Conservation (phyloP, 1,140 invertebrate species). For the Saxidomus purpurata region DNA sequence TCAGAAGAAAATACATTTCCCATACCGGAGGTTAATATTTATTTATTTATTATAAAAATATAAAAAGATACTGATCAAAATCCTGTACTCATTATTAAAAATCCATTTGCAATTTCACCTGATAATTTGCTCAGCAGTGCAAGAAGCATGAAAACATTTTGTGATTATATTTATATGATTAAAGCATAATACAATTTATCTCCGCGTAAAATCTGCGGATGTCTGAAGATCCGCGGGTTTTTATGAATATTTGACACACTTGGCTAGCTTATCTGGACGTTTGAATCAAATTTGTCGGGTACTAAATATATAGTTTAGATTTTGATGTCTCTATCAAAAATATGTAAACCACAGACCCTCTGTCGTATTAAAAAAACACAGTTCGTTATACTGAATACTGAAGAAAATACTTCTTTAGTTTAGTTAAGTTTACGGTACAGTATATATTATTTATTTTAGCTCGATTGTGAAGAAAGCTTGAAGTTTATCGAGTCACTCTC, state of each 20-base stretch:
- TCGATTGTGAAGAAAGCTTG: not conserved
- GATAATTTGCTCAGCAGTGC: too few relatives aligned
- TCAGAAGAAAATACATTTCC: too few relatives aligned
- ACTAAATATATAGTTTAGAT: not conserved
- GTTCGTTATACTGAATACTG: not conserved
- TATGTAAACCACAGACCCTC: not conserved
- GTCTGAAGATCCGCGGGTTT: not conserved
- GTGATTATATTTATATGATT: too few relatives aligned
- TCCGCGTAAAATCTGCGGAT: not conserved
- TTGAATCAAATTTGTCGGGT: slow-evolving; percentile 1
- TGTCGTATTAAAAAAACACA: not conserved
- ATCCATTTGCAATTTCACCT: too few relatives aligned
- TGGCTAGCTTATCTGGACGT: not conserved
- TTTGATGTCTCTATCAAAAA: not conserved
- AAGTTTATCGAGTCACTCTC: too few relatives aligned
- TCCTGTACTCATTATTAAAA: too few relatives aligned
- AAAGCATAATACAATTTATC: too few relatives aligned
- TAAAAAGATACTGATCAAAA: too few relatives aligned
- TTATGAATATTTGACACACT: not conserved
- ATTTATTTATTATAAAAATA: too few relatives aligned
- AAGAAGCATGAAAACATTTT: too few relatives aligned
- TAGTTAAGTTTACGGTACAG: not conserved
- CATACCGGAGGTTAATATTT: too few relatives aligned
- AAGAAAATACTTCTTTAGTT: not conserved
- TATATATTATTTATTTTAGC: not conserved